Evolutionary conservation across 2,888 invertebrate species (phyloP), one percentile per base, ranked within the genome.

Genomic region (Cheilosia pagana): DNA sequence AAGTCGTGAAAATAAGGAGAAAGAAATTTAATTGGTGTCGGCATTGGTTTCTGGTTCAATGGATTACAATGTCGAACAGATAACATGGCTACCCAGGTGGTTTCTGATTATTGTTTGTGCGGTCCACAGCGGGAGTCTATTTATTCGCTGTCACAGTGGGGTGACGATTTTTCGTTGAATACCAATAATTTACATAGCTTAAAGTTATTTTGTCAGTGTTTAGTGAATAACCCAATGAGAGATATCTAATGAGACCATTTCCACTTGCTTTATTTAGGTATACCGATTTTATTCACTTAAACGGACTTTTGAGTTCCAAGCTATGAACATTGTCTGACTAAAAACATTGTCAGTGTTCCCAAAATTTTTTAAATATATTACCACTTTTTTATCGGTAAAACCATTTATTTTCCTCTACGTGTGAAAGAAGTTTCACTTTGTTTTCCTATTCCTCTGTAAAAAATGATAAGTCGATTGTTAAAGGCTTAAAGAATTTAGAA

Each of bases 11-110:
- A 10, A 23, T 25, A 28, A 35, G 71, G 39, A 48, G 39, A 50
- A 60, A 41, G 67, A 74, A 68, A 57, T 5, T 75, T 74, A 53
- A 79, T 79, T 74, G 63, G 39, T 65, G 60, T 52, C 52, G 52
- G 14, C 12, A 43, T 45, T 55, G 62, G 43, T 53, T 63, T 53
- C 50, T 62, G 53, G 68, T 63, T 52, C 14, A 21, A 45, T 31
- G 43, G 55, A 52, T 81, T 76, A 45, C 60, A 50, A 59, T 14
- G 10, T 60, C 50, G 23, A 41, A 41, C 28, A 59, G 50, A 52
- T 60, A n/a, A 52, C 21, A 60, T 52, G 41, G 50, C 43, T 35
- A n/a, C n/a, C n/a, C n/a, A 6, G 72, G 53, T 53, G 65, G 45
- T 53, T n/a, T 45, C 19, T 6, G 3, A 19, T 43, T 25, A 25